Conservation (phyloP, 2,888 invertebrate species). For the Epirrita christyi region DNA sequence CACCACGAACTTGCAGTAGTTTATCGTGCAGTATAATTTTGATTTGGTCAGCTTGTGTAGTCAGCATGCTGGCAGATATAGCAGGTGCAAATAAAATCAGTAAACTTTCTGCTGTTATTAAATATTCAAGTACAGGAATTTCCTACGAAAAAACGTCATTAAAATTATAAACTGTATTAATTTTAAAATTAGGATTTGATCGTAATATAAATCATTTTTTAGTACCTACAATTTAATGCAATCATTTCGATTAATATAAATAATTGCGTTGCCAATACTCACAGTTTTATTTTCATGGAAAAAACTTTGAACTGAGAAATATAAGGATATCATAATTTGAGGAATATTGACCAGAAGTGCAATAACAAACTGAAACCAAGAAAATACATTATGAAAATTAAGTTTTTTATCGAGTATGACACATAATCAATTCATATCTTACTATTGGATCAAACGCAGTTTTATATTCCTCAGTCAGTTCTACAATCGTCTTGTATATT, state of each 20-base stretch:
- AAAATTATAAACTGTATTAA: background rate
- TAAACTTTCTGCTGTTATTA: background rate
- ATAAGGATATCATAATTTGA: background rate
- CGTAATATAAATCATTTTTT: too few species aligned
- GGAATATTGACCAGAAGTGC: background rate
- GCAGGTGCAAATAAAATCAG: background rate
- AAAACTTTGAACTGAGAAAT: background rate
- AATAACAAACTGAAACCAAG: background rate
- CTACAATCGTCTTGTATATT: slow-evolving; percentile 1
- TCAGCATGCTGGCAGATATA: background rate
- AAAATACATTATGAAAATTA: background rate
- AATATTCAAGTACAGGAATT: background rate
- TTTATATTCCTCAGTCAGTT: background rate
- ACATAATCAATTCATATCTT: background rate
- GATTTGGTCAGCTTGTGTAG: background rate
- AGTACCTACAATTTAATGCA: too few species aligned
- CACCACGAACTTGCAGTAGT: slow-evolving; percentile 1
- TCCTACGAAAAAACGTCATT: background rate
- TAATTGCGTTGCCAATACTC: background rate
- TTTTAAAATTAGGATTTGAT: too few species aligned
- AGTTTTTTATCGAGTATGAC: too few species aligned
- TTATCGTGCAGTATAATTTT: slow-evolving; percentile 3
- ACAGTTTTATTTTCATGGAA: background rate
- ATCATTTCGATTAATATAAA: too few species aligned
- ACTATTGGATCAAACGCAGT: background rate